A percentile compares a stretch with the other conserved stretches of the same genome.
Conservation (phyloP, 2,797 vertebrate species). For the Catharus ustulatus region DNA sequence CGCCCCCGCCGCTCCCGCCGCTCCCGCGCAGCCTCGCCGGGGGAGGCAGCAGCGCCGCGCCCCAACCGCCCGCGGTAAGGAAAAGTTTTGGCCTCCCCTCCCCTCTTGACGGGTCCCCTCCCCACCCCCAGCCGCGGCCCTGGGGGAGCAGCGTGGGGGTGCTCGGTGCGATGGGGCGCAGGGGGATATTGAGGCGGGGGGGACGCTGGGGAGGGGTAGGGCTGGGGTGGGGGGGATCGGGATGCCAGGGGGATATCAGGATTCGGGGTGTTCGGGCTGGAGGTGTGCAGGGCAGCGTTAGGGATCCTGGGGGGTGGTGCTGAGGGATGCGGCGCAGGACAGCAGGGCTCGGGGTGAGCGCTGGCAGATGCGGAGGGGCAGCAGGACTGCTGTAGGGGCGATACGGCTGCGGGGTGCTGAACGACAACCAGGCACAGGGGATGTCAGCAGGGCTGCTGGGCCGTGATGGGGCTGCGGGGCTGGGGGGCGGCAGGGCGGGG, state of each 20-base stretch:
- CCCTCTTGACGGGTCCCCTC: background rate
- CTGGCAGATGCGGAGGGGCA: background rate
- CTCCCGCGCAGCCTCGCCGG: slow-evolving; percentile 45
- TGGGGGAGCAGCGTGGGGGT: background rate
- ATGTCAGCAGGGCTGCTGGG: background rate
- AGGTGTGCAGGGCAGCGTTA: background rate
- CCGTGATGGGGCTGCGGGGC: background rate
- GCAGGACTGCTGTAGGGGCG: background rate
- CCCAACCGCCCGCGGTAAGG: slow-evolving; percentile 14
- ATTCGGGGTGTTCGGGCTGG: background rate
- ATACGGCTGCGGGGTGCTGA: background rate
- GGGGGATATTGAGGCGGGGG: background rate
- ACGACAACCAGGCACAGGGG: background rate
- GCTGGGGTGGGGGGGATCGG: too few species aligned
- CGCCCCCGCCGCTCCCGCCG: background rate
- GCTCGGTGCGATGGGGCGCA: background rate
- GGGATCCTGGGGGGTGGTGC: background rate
- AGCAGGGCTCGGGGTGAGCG: background rate
- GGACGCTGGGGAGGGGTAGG: background rate
- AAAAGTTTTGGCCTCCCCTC: background rate
- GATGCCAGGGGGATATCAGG: too few species aligned
- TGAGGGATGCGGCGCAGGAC: background rate
- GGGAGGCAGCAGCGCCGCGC: slow-evolving; percentile 50
- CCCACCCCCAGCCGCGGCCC: background rate
- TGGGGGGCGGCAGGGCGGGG: background rate